These are phyloP conservation scores for Spilosoma lubricipeda DNA, from an alignment of 2,888 invertebrate genomes.

Conservation along the genomic window DNA sequence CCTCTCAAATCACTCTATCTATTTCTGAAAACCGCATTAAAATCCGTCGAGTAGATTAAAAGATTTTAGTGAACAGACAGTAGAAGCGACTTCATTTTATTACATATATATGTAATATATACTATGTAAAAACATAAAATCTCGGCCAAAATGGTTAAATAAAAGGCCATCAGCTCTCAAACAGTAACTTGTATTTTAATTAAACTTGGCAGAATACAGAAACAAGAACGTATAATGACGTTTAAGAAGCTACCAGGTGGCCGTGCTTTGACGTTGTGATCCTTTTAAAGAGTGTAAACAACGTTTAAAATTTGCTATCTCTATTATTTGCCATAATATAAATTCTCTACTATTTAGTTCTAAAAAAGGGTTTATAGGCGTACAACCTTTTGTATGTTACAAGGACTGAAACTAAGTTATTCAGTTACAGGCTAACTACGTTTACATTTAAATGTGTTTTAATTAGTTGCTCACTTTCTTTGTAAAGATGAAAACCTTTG, in stretches of 20 bases:
- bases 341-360: slow-evolving; percentile 17
- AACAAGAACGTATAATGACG: slow-evolving; percentile 20
- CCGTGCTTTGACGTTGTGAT: slow-evolving; percentile 5
- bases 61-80: too few species aligned
- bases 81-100: too few species aligned
- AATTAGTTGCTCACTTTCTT: not conserved
- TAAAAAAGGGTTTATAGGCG: slow-evolving; percentile 31
- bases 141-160: not conserved
- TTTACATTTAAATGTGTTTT: not conserved
- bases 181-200: slow-evolving; percentile 43
- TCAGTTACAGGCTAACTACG: not conserved
- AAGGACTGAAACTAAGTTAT: not conserved
- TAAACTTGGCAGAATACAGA: slow-evolving; percentile 33
- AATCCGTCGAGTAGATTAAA: too few species aligned
- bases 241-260: slow-evolving; percentile 15
- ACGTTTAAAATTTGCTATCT: slow-evolving; percentile 18
- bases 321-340: slow-evolving; percentile 10
- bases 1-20: too few species aligned
- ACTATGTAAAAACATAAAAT: too few species aligned
- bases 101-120: too few species aligned
- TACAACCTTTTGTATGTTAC: slow-evolving; percentile 20
- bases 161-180: not conserved
- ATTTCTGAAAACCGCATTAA: too few species aligned
- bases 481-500: not conserved
- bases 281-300: slow-evolving; percentile 15